Conservation (phyloP, 2,888 invertebrate genomes). For the Catocala fraxini region DNA sequence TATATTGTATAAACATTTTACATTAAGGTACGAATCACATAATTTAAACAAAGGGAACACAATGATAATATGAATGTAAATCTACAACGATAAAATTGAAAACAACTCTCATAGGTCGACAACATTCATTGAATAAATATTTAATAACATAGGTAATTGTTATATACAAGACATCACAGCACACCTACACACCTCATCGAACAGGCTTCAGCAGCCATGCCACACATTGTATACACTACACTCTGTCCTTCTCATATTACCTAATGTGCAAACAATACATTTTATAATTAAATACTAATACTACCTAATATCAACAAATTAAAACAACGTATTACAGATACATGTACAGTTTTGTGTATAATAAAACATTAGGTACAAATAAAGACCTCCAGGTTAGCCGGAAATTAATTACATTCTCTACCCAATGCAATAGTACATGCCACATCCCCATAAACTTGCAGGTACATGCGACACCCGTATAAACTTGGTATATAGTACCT, state of each 20-base stretch:
- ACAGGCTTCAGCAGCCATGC: not conserved
- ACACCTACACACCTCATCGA: conserved; percentile 28
- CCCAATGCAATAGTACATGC: no score
- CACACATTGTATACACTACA: not conserved
- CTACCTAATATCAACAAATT: no score
- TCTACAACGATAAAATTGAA: conserved; percentile 45
- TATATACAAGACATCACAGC: conserved; percentile 53
- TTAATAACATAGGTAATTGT: conserved; percentile 41
- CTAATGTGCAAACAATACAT: no score
- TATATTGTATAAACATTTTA: conserved; percentile 43
- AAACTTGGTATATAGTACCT: no score
- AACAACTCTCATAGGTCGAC: conserved; percentile 56
- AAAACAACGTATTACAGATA: no score
- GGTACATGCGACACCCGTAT: no score
- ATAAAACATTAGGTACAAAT: no score
- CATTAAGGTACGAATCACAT: conserved; percentile 32
- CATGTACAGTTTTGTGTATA: no score
- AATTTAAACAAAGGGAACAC: conserved; percentile 26
- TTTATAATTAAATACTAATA: no score
- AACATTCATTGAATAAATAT: conserved; percentile 50
- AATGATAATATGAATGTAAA: conserved; percentile 13
- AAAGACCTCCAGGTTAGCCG: no score
- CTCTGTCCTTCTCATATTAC: not conserved
- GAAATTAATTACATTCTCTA: no score
- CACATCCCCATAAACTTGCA: no score